These are phyloP conservation scores for Lepus oiostolus DNA, from an alignment of 2,797 vertebrate species.

Conservation along the genomic window DNA sequence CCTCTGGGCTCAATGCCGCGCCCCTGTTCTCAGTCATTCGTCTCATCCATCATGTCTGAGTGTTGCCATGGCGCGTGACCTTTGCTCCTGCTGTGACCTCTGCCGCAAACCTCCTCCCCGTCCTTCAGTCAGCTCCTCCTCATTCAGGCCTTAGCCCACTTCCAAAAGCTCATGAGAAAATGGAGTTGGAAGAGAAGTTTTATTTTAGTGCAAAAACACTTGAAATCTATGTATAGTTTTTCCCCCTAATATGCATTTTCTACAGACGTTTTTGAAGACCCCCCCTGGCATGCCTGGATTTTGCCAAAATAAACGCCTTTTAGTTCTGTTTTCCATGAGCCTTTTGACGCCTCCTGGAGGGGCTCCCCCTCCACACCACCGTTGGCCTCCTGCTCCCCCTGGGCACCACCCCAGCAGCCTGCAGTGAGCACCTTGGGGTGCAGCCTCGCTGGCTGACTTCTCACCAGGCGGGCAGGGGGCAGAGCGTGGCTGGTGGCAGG, in stretches of 20 bases:
- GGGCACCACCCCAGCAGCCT: too few relatives aligned
- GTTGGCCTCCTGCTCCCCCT: background rate
- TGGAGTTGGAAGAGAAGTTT: too few relatives aligned
- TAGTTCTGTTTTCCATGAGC: too few relatives aligned
- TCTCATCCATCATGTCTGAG: fast-evolving
- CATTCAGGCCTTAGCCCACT: background rate
- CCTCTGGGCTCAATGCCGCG: too few relatives aligned
- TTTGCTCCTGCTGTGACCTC: background rate
- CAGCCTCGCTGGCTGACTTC: background rate
- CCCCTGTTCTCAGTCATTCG: background rate
- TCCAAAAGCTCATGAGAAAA: too few relatives aligned
- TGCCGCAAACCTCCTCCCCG: background rate
- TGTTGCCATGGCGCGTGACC: background rate
- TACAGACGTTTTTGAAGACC: too few relatives aligned
- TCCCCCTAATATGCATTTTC: too few relatives aligned
- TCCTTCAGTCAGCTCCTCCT: background rate
- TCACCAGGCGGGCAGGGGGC: fast-evolving
- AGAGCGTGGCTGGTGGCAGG: background rate
- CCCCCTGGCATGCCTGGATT: too few relatives aligned
- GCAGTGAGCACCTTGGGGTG: too few relatives aligned
- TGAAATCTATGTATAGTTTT: too few relatives aligned
- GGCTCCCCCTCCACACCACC: background rate
- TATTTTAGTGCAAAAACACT: too few relatives aligned
- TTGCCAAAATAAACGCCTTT: too few relatives aligned
- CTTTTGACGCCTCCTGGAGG: background rate